A percentile compares a stretch with the other conserved stretches of the same genome.
Conservation (phyloP, 2,888 invertebrate genomes). For the Tetranychus truncatus region DNA sequence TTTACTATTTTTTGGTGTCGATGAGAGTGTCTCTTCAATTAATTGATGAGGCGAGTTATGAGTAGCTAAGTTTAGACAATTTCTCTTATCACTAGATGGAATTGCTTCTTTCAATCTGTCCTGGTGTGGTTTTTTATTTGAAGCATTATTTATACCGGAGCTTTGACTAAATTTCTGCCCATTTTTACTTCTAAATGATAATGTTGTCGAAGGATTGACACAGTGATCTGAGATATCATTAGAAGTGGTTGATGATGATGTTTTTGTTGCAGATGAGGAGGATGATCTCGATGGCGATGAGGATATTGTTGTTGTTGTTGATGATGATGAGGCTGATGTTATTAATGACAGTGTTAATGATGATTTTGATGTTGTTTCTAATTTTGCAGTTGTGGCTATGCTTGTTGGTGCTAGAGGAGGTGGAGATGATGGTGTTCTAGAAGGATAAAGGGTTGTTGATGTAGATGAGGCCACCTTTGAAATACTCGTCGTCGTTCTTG, state of each 20-base stretch:
- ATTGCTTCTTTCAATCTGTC: background rate
- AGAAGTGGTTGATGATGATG: background rate
- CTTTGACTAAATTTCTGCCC: too few species aligned
- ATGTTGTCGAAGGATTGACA: background rate
- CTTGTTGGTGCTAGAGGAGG: constrained; percentile 7
- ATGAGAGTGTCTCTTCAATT: background rate
- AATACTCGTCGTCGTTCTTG: too few species aligned
- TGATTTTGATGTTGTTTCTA: constrained; percentile 10
- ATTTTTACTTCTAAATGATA: background rate
- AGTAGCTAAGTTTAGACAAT: background rate
- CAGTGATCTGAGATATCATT: background rate
- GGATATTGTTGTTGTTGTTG: background rate
- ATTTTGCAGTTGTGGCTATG: constrained; percentile 6
- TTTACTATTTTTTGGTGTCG: background rate
- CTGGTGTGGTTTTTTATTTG: too few species aligned
- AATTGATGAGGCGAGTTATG: background rate
- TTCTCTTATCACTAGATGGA: background rate
- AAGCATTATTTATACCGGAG: too few species aligned
- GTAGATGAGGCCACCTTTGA: too few species aligned
- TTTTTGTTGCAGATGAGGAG: background rate
- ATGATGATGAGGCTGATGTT: background rate
- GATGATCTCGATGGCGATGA: background rate
- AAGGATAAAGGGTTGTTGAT: too few species aligned
- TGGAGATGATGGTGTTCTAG: constrained; percentile 8
- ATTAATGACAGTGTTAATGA: constrained; percentile 1